Evolutionary conservation across 1,140 invertebrate species (phyloP).

Genomic region (Procambarus virginalis): DNA sequence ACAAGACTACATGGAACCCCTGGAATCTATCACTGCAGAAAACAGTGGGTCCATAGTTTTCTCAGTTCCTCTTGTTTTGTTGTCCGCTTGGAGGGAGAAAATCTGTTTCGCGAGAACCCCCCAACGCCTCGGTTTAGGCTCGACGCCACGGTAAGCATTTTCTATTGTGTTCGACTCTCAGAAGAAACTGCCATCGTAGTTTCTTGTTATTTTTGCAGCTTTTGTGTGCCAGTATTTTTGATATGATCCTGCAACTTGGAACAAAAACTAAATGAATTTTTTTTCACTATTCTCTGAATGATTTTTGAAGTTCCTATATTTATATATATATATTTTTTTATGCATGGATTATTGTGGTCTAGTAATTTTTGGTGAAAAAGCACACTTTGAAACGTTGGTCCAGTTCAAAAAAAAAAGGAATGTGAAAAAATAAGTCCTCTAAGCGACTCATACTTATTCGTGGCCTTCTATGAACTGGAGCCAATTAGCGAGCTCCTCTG

Average conservation of each 20-base stretch:
- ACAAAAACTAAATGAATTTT: constrained; percentile 28
- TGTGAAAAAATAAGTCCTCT: constrained; percentile 9
- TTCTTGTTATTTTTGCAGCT: constrained; percentile 24
- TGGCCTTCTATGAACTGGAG: constrained; percentile 48
- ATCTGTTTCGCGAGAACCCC: constrained; percentile 39
- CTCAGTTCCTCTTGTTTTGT: not conserved
- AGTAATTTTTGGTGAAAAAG: constrained; percentile 21
- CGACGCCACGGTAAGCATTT: constrained; percentile 52
- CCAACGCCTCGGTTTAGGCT: constrained; percentile 29
- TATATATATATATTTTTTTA: constrained; percentile 38
- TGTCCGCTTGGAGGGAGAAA: not conserved
- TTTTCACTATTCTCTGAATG: constrained; percentile 52
- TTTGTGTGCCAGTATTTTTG: constrained; percentile 44
- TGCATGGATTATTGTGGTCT: constrained; percentile 56
- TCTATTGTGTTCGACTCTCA: constrained; percentile 40
- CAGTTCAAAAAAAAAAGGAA: constrained; percentile 6
- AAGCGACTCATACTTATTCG: constrained; percentile 3
- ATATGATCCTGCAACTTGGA: constrained; percentile 41
- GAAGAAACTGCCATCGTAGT: constrained; percentile 52
- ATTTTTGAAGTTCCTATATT: constrained; percentile 47
- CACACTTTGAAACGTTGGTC: constrained; percentile 4
- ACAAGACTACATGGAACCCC: constrained; percentile 9
- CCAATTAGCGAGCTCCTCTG: constrained; percentile 63
- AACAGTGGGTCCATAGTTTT: constrained; percentile 58
- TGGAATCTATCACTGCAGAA: constrained; percentile 55